A percentile compares a stretch with the other conserved stretches of the same genome.
phyloP scores from a whole-genome alignment of 1,140 invertebrate genomes.

The Cepaea nemoralis region DNA sequence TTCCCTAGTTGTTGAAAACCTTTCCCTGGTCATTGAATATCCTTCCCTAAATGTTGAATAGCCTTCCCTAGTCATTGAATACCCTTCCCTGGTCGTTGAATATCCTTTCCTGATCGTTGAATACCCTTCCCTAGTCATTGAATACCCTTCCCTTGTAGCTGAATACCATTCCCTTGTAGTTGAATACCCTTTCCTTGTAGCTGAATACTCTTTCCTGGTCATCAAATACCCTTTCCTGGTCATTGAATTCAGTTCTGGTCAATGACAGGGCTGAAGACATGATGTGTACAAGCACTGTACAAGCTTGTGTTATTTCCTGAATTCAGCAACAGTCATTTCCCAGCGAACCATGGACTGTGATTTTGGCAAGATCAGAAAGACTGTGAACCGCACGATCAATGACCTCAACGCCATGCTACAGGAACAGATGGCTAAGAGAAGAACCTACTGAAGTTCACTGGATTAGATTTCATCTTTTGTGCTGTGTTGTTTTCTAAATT shows the following conservation, averaged over 20 bases:
- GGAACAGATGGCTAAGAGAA: conserved; percentile 61
- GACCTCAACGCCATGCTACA: conserved; percentile 69
- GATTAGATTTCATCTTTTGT: background rate
- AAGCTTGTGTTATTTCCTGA: conserved; percentile 1
- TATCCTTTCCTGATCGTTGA: too few relatives aligned
- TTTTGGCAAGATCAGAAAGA: conserved; percentile 76
- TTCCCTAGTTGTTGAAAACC: too few relatives aligned
- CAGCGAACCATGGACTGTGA: conserved; percentile 78
- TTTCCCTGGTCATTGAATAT: too few relatives aligned
- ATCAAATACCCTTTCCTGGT: background rate
- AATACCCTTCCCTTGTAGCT: too few relatives aligned
- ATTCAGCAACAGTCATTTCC: conserved; percentile 72
- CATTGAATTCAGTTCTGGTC: background rate
- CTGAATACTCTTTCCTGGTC: too few relatives aligned
- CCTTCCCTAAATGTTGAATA: too few relatives aligned
- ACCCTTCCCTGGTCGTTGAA: too few relatives aligned
- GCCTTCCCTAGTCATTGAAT: too few relatives aligned
- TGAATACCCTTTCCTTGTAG: too few relatives aligned
- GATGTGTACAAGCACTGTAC: background rate
- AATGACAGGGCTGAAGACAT: background rate
- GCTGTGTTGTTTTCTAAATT: too few relatives aligned
- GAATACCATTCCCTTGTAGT: too few relatives aligned
- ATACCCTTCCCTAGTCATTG: too few relatives aligned
- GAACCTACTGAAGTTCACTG: conserved; percentile 27
- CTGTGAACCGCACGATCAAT: conserved; percentile 66